phyloP scores from a whole-genome alignment of 2,113 vertebrate species.

The Catagonus wagneri region DNA sequence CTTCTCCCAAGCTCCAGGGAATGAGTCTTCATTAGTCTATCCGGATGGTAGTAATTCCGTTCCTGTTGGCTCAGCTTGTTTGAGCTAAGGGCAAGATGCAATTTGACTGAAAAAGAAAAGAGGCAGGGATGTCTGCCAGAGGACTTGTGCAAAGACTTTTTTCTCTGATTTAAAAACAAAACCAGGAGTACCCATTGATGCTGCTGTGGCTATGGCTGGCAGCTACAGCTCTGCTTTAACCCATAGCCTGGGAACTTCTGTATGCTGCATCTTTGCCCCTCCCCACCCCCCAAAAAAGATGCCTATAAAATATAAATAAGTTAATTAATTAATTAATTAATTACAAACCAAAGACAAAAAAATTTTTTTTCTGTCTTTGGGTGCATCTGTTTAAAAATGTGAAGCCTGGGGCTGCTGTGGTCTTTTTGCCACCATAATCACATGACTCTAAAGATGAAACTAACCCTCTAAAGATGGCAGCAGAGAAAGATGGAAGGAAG shows the following conservation, averaged over 20 bases:
- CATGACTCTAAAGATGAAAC: background rate
- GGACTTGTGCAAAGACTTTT: background rate
- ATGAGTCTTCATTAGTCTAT: background rate
- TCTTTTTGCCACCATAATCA: background rate
- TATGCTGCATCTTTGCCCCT: no score
- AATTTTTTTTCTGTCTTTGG: background rate
- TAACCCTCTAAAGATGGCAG: background rate
- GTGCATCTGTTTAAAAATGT: background rate
- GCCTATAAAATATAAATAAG: no score
- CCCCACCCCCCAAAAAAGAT: no score
- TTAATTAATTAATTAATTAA: no score
- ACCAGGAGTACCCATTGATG: no score
- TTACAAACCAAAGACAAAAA: background rate
- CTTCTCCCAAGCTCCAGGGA: background rate
- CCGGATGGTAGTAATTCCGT: background rate
- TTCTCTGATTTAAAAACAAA: background rate
- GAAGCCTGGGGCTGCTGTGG: background rate
- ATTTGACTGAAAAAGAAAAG: background rate
- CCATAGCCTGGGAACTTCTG: no score
- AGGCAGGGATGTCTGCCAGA: background rate
- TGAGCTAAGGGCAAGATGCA: background rate
- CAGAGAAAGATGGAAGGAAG: background rate
- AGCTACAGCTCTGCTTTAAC: no score
- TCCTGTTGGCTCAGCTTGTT: background rate
- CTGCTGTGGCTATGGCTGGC: no score